Base-by-base conservation (phyloP, 1,140 invertebrate species). In the Drosophila tani region DNA sequence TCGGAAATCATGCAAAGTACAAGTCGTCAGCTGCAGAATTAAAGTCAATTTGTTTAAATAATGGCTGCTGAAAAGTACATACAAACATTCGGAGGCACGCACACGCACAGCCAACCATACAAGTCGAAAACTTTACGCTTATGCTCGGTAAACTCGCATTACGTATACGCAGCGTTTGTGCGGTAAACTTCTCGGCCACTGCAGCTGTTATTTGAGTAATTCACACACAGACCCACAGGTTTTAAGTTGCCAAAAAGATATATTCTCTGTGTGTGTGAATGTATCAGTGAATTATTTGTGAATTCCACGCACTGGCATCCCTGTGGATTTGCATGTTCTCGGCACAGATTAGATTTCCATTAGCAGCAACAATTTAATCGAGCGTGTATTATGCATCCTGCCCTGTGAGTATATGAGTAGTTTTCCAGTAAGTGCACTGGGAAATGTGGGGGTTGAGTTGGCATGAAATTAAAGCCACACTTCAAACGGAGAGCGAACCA, bases 1-100 rank as follows among this genome's bases (percentile, higher is more conserved):
- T 50, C 65, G 78, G 78, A 84, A 84, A 69, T 75, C 85, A 84
- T 88, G 81, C 73, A 90, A 88, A 75, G 62, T 84, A 77, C 77
- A 71, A 29, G 45, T 51, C 56, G 68, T 53, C 64, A 47, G 68
- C 71, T 65, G 67, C 50, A 56, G 56, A 87, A 87, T 86, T 84
- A 75, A 88, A 81, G 81, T 68, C 81, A 87, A 88, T 86, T 86
- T 86, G 83, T 87, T 87, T 76, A 73, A 76, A 73, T 87, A 81
- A 88, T 83, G 78, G 79, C 59, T 50, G 53, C 59, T 50, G 53
- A 63, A 70, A 57, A 70, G 50, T 70, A 51, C 57, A 41, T 27
- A 27, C 45, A 69, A 41, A 51, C 32, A 66, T 27, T 59, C 27
- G 32, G 17, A 40, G 8, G 51, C 17, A 64, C 9, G 50, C 27